Evolutionary conservation across 2,888 invertebrate species (phyloP), one percentile per base, ranked within the genome.

Genomic region (Dicranocentrus wangi): DNA sequence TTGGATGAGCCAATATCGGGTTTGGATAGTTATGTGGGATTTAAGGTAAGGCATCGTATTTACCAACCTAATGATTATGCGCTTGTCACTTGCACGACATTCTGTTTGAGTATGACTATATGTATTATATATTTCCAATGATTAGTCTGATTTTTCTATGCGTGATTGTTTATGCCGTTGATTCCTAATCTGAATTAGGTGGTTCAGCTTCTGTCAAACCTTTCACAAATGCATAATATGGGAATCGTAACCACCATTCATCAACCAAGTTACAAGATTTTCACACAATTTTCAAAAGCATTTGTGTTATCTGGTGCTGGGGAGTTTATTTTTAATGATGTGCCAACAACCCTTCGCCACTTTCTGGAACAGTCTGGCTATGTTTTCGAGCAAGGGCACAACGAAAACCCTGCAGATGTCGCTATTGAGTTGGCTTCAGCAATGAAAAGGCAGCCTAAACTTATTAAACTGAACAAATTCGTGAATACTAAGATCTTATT

Each of bases 1-100:
- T 51, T 83, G 17, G 83, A 83, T 61, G 81, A 79, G 27, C 66
- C 66, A 0, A 71, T 55, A 2, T 42, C 55, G 3, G 71, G 78
- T 2, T 21, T 78, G 39, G 78, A 78, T 19, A 71, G 71, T 27
- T 42, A 23, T 27, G 71, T 72, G 1, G 72, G 66, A 8, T 66
- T 17, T 8, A 71, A 21, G 43, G 77, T 63, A 19, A n/a, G 10
- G 19, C n/a, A n/a, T n/a, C n/a, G n/a, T n/a, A n/a, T n/a, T n/a
- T n/a, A n/a, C n/a, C n/a, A n/a, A n/a, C n/a, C n/a, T n/a, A n/a
- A n/a, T n/a, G n/a, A n/a, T n/a, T n/a, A n/a, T n/a, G n/a, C n/a
- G n/a, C n/a, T n/a, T n/a, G n/a, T n/a, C n/a, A n/a, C n/a, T n/a
- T n/a, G n/a, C n/a, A n/a, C n/a, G n/a, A n/a, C n/a, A n/a, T n/a